Percentiles rank a stretch among this genome's conserved stretches.
Evolutionary conservation across 2,797 vertebrate genomes (phyloP).

Genomic region (Hemitrygon akajei): DNA sequence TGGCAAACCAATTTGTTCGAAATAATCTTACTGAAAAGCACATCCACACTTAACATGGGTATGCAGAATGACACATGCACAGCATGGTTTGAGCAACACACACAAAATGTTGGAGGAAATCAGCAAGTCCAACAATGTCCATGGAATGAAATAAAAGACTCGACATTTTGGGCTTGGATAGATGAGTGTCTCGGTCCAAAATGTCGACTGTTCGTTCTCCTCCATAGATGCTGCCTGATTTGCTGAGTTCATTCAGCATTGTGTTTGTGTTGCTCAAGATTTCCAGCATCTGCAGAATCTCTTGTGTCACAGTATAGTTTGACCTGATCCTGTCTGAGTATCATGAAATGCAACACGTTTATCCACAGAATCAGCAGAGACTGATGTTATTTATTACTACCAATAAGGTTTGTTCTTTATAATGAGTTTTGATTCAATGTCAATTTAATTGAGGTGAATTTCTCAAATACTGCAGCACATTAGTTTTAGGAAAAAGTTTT

Average conservation of each 20-base stretch:
- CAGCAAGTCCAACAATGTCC: too few relatives aligned
- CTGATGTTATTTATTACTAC: not conserved
- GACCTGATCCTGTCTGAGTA: not conserved
- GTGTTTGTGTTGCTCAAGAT: too few relatives aligned
- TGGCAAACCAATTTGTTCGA: not conserved
- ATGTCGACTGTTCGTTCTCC: too few relatives aligned
- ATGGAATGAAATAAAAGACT: too few relatives aligned
- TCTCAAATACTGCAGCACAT: not conserved
- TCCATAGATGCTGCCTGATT: too few relatives aligned
- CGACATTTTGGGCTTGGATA: too few relatives aligned
- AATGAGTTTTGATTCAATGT: not conserved
- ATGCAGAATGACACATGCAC: not conserved
- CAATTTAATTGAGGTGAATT: not conserved
- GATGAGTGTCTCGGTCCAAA: too few relatives aligned
- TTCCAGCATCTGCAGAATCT: too few relatives aligned
- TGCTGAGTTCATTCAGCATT: too few relatives aligned
- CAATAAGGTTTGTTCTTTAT: not conserved
- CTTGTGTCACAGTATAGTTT: too few relatives aligned
- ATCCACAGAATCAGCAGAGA: not conserved
- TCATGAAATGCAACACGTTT: not conserved
- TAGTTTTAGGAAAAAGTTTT: not conserved
- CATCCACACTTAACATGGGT: not conserved
- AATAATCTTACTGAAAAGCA: not conserved
- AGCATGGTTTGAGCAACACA: not conserved
- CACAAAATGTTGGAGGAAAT: too few relatives aligned